phyloP scores from a whole-genome alignment of 2,888 invertebrate genomes.

The Latrodectus elegans region DNA sequence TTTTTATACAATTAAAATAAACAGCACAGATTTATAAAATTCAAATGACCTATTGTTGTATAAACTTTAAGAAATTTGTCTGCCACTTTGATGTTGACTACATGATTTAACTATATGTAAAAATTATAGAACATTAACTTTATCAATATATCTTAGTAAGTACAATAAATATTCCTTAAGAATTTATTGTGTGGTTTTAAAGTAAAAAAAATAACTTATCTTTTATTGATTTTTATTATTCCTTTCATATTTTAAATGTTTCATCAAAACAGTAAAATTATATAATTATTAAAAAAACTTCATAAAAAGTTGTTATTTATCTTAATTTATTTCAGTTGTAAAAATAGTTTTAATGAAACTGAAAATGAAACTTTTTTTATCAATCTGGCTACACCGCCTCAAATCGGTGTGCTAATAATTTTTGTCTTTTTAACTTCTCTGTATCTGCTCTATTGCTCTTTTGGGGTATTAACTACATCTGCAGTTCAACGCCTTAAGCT shows the following conservation, averaged over 20 bases:
- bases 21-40: too few relatives aligned
- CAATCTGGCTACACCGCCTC: slow-evolving; percentile 48
- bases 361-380: slow-evolving; percentile 8
- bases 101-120: too few relatives aligned
- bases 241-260: neutral
- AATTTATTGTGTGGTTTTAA: too few relatives aligned
- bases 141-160: too few relatives aligned
- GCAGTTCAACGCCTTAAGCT: slow-evolving; percentile 61
- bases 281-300: neutral
- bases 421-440: slow-evolving; percentile 48
- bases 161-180: too few relatives aligned
- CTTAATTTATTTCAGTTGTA: neutral
- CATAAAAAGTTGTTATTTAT: too few relatives aligned
- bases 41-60: too few relatives aligned
- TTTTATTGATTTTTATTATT: neutral
- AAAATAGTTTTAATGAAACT: neutral
- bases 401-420: slow-evolving; percentile 23
- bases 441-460: slow-evolving; percentile 60
- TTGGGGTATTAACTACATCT: slow-evolving; percentile 62
- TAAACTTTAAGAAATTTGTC: too few relatives aligned
- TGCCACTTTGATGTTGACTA: too few relatives aligned
- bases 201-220: neutral
- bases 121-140: too few relatives aligned
- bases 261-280: neutral
- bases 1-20: too few relatives aligned